Evolutionary conservation across 2,797 vertebrate genomes (phyloP).

Genomic region (Lagorchestes hirsutus): DNA sequence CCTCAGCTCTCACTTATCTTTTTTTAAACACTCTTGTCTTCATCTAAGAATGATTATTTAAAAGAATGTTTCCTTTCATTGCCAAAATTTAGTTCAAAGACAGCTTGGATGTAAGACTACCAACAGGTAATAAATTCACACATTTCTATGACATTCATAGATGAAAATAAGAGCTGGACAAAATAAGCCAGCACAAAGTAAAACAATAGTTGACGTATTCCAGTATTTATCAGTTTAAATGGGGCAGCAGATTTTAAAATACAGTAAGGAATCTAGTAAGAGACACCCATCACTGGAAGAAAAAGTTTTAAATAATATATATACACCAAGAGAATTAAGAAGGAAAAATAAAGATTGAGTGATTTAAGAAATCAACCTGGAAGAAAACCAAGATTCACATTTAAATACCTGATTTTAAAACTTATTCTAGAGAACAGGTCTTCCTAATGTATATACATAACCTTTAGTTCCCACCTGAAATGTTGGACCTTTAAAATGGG

Average conservation of each 20-base stretch:
- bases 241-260: background rate
- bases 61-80: background rate
- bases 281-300: background rate
- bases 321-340: background rate
- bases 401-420: background rate
- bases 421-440: background rate
- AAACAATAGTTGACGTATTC: background rate
- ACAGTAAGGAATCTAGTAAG: background rate
- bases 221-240: background rate
- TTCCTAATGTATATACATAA: background rate
- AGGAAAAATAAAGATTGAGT: background rate
- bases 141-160: background rate
- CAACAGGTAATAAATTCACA: background rate
- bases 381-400: background rate
- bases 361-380: background rate
- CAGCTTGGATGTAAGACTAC: background rate
- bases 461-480: background rate
- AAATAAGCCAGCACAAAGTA: background rate
- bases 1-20: background rate
- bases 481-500: background rate
- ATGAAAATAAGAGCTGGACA: background rate
- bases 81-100: background rate
- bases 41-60: background rate
- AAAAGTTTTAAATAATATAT: background rate
- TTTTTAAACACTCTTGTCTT: background rate